Evolutionary conservation across 2,797 vertebrate species (phyloP).

Genomic region (Enteromius anoplus): DNA sequence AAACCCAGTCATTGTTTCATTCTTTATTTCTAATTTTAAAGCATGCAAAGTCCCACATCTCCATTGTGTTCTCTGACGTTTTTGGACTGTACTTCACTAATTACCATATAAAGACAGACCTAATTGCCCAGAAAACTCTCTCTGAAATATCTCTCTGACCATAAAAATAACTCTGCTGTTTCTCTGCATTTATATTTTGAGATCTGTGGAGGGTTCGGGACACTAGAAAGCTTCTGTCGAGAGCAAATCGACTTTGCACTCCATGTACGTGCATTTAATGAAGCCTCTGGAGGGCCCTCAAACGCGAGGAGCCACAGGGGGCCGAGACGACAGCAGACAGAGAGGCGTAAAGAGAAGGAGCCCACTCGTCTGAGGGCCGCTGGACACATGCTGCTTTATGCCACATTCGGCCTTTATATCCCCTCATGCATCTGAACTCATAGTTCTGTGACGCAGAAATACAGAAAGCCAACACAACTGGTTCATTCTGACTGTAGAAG

Average conservation of each 20-base stretch:
- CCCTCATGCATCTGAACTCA: not conserved
- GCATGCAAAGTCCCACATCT: not conserved
- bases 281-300: constrained; percentile 19
- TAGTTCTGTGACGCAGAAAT: not conserved
- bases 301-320: not conserved
- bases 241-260: constrained; percentile 12
- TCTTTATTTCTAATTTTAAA: not conserved
- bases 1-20: not conserved
- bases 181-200: not conserved
- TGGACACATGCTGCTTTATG: not conserved
- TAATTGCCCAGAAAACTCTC: not conserved
- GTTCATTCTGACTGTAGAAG: not conserved
- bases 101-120: not conserved
- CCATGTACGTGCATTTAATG: constrained; percentile 28
- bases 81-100: not conserved
- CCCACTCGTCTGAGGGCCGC: not conserved
- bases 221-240: not conserved
- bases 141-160: not conserved
- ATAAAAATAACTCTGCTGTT: not conserved
- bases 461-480: not conserved
- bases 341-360: not conserved
- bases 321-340: not conserved
- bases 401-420: not conserved
- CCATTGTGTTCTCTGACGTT: not conserved
- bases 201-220: not conserved